These are phyloP conservation scores for Cyprinus carpio DNA, from an alignment of 2,113 vertebrate genomes.

Conservation along the genomic window DNA sequence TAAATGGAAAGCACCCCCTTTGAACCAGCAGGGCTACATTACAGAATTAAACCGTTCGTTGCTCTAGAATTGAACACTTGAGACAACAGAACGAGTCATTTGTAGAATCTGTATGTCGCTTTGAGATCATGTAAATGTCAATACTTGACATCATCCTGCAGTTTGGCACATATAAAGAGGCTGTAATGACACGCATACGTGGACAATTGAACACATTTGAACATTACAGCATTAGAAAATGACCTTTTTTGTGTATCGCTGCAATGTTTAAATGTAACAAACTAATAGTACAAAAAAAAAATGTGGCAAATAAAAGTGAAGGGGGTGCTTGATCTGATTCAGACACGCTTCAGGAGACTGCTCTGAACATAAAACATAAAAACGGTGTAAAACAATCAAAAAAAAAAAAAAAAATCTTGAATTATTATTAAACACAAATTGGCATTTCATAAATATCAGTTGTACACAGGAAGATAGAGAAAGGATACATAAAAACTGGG, in stretches of 20 bases:
- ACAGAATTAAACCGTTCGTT: background rate
- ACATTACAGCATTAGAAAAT: background rate
- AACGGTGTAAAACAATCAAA: constrained; percentile 46
- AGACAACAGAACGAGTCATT: background rate
- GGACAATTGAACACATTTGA: background rate
- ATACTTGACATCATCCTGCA: constrained; percentile 5
- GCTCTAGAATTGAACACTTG: background rate
- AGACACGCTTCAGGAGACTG: constrained; percentile 61
- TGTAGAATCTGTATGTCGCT: background rate
- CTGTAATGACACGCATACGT: background rate
- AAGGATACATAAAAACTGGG: constrained; percentile 47
- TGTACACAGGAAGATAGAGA: constrained; percentile 67
- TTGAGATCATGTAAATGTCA: background rate
- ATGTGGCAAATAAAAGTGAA: background rate
- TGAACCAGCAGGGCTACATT: background rate
- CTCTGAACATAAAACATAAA: constrained; percentile 52
- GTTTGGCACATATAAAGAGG: constrained; percentile 44
- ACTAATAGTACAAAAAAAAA: too few species aligned
- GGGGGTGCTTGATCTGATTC: constrained; percentile 66
- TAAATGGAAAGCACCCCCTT: constrained; percentile 58
- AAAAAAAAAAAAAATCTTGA: constrained; percentile 37
- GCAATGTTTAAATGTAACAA: background rate
- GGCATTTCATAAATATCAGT: constrained; percentile 67
- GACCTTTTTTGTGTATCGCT: background rate
- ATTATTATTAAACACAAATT: constrained; percentile 65